These are phyloP conservation scores for Rissa tridactyla DNA, from an alignment of 2,113 vertebrate genomes.

Conservation along the genomic window DNA sequence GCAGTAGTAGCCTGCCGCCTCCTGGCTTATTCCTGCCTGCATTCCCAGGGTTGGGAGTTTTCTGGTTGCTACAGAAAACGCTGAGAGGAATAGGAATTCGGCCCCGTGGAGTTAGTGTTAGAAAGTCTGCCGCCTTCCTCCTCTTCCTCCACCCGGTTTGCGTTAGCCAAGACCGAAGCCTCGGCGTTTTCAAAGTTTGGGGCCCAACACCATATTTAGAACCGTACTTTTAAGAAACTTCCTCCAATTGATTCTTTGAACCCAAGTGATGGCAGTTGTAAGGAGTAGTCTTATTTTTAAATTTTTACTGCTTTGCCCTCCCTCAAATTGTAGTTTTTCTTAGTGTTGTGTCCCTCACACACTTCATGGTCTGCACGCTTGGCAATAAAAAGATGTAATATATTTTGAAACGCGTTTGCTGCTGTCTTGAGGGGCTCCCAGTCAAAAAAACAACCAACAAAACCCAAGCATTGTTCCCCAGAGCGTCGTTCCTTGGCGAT, in stretches of 20 bases:
- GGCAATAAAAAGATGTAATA: slow-evolving; percentile 82
- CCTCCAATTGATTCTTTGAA: slow-evolving; percentile 60
- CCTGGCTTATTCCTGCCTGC: neutral
- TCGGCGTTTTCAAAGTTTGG: neutral
- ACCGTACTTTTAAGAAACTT: slow-evolving; percentile 41
- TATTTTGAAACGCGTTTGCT: slow-evolving; percentile 79
- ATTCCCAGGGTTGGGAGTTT: neutral
- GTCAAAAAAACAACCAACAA: neutral
- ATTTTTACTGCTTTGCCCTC: slow-evolving; percentile 69
- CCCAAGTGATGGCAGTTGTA: slow-evolving; percentile 68
- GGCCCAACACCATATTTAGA: slow-evolving; percentile 50
- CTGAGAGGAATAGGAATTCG: neutral
- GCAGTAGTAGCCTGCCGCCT: neutral
- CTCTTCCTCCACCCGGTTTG: neutral
- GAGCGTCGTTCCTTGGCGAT: neutral
- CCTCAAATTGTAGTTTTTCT: slow-evolving; percentile 64
- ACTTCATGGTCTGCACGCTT: slow-evolving; percentile 73
- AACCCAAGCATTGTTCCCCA: neutral
- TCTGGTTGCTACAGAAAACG: neutral
- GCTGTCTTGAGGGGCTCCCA: slow-evolving; percentile 60
- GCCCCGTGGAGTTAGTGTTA: neutral
- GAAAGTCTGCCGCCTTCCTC: neutral
- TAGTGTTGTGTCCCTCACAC: slow-evolving; percentile 62
- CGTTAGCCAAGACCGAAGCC: neutral
- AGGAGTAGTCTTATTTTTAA: slow-evolving; percentile 63